Conservation (phyloP, 2,113 vertebrate genomes). For the Phyllopteryx taeniolatus region DNA sequence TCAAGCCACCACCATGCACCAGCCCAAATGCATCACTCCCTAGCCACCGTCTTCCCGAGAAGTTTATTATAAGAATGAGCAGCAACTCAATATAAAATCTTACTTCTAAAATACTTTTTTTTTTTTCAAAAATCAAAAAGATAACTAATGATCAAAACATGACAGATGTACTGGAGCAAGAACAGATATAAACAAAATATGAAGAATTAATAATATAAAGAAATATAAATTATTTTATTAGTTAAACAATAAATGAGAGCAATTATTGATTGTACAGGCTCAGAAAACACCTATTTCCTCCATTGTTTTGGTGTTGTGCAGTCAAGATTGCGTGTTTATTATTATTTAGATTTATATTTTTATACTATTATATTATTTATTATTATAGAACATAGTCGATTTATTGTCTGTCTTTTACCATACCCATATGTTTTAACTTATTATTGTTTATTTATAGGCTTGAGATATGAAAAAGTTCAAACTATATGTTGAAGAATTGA, state of each 20-base stretch:
- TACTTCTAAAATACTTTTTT: neutral
- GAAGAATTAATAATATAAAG: neutral
- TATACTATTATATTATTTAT: neutral
- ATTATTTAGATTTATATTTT: neutral
- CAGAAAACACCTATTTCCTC: too few relatives aligned
- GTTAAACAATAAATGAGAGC: neutral
- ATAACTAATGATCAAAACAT: neutral
- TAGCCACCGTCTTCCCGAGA: neutral
- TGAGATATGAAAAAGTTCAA: neutral
- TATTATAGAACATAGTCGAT: too few relatives aligned
- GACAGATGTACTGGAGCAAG: neutral
- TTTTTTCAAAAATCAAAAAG: neutral
- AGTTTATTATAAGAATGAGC: neutral
- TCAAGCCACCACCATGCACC: conserved; percentile 48
- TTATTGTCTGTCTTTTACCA: too few relatives aligned
- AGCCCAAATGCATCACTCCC: conserved; percentile 20
- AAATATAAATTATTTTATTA: neutral
- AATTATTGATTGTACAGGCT: too few relatives aligned
- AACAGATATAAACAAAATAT: neutral
- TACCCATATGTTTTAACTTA: too few relatives aligned
- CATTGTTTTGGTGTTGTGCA: too few relatives aligned
- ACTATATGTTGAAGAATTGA: neutral
- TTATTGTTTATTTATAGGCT: neutral
- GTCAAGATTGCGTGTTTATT: too few relatives aligned
- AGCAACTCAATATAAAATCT: neutral